Evolutionary conservation across 2,888 invertebrate genomes (phyloP).

Genomic region (Ochropleura plecta): DNA sequence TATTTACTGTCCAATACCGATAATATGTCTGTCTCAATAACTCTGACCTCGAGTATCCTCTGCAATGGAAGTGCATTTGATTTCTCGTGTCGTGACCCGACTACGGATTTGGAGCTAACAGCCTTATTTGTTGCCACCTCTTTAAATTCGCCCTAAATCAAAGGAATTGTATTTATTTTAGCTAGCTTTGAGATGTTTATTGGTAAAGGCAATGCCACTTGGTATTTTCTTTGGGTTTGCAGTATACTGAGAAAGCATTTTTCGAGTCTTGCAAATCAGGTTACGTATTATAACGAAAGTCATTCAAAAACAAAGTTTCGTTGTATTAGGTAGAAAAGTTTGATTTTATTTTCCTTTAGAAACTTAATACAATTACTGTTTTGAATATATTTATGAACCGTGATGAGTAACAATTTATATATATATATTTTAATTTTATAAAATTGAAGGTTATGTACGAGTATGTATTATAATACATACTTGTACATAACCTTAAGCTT

Average conservation of each 20-base stretch:
- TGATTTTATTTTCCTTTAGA: too few species aligned
- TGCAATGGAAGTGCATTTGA: slow-evolving; percentile 83
- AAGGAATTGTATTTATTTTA: slow-evolving; percentile 64
- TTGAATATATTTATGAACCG: too few species aligned
- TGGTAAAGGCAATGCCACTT: slow-evolving; percentile 9
- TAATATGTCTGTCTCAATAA: slow-evolving; percentile 23
- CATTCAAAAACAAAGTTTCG: too few species aligned
- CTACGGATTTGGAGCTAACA: slow-evolving; percentile 84
- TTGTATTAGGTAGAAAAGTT: too few species aligned
- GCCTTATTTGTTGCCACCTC: slow-evolving; percentile 85
- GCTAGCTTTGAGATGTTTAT: slow-evolving; percentile 41
- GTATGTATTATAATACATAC: too few species aligned
- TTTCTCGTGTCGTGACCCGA: slow-evolving; percentile 86
- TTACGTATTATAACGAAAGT: too few species aligned
- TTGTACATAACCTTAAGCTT: too few species aligned
- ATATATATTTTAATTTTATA: too few species aligned
- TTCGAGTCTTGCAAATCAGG: not conserved
- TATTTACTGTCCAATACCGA: slow-evolving; percentile 28
- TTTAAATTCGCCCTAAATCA: slow-evolving; percentile 74
- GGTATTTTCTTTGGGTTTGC: not conserved
- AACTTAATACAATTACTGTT: too few species aligned
- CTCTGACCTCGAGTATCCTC: slow-evolving; percentile 67
- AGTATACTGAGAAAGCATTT: not conserved
- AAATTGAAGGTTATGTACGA: too few species aligned
- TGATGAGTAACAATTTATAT: too few species aligned